Base-by-base conservation (phyloP, 1,140 invertebrate genomes). In the Venturia canescens region DNA sequence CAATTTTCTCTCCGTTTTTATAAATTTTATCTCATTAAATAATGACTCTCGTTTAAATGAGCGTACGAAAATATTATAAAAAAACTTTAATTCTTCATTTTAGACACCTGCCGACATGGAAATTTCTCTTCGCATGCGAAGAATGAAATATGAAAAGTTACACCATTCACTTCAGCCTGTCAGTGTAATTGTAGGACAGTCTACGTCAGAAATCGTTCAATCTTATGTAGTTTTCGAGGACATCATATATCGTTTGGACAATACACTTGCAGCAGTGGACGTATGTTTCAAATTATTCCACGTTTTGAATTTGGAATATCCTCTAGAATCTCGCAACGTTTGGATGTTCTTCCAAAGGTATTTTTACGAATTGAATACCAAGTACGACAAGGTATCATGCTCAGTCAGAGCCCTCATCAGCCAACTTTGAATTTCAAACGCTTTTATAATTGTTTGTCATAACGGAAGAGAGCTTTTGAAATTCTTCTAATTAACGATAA, bases 241-340 rank as follows among this genome's bases (percentile, higher is more conserved):
- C 16, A 63, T 66, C 1, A 27, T 3, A 11, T 78, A 78, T 48
- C 18, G 27, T 7, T 16, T 63, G 18, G 60, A 66, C 18, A 63
- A 66, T 21, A 23, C 60, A 38, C 60, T 66, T 21, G 57, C 57
- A 9, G 76, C 76, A 6, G 60, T 78, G 31, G 76, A 78, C 34
- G 60, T 66, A n/a, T 78, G 76, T 38, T 78, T 78, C 29, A 78
- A 78, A 38, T 48, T 78, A 26, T 78, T 63, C 21, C 76, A 78
- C 27, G 23, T 67, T 16, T 44, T 78, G 27, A 66, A 78, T 48
- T 57, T 78, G 1, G 18, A 66, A 26, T 78, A 78, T 21, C 76
- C 50, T 18, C 34, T 13, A 11, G 76, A 78, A 67, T 3, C 76
- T 16, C 27, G n/a, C 11, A 78, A 78, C 29, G 18, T 29, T n/a